Evolutionary conservation across 1,140 invertebrate genomes (phyloP).

Genomic region (Drosophila sturtevanti): DNA sequence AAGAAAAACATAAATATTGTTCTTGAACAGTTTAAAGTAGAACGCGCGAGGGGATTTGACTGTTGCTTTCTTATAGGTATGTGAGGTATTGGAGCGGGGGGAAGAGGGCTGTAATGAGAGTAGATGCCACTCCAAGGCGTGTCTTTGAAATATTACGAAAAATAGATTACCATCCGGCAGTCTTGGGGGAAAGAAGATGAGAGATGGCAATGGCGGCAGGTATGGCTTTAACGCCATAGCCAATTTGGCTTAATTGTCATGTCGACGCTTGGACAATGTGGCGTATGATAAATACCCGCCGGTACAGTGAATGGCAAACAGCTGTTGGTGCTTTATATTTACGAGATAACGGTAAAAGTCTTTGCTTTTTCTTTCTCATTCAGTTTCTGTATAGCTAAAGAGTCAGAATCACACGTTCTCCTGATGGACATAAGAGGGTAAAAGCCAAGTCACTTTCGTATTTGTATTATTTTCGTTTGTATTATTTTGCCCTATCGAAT

Average conservation of each 20-base stretch:
- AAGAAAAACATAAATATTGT: constrained; percentile 37
- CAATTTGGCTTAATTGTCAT: constrained; percentile 69
- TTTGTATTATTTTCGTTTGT: background rate
- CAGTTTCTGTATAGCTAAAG: constrained; percentile 36
- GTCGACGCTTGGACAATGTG: constrained; percentile 59
- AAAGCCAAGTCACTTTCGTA: background rate
- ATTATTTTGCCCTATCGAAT: background rate
- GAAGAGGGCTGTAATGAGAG: constrained; percentile 1
- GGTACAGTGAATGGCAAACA: constrained; percentile 28
- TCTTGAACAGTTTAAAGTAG: constrained; percentile 2
- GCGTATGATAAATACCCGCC: constrained; percentile 55
- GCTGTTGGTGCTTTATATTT: constrained; percentile 48
- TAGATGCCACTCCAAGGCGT: constrained; percentile 37
- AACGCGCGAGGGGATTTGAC: background rate
- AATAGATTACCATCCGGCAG: constrained; percentile 39
- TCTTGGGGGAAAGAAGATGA: constrained; percentile 10
- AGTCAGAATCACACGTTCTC: constrained; percentile 32
- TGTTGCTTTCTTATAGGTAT: background rate
- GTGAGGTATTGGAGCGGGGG: background rate
- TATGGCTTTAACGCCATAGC: constrained; percentile 27
- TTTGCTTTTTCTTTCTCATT: constrained; percentile 5
- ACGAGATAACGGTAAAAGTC: constrained; percentile 21
- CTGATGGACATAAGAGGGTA: constrained; percentile 40
- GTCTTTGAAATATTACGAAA: constrained; percentile 44
- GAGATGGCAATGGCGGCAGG: background rate